phyloP scores from a whole-genome alignment of 2,113 vertebrate species.

The Tragelaphus scriptus region DNA sequence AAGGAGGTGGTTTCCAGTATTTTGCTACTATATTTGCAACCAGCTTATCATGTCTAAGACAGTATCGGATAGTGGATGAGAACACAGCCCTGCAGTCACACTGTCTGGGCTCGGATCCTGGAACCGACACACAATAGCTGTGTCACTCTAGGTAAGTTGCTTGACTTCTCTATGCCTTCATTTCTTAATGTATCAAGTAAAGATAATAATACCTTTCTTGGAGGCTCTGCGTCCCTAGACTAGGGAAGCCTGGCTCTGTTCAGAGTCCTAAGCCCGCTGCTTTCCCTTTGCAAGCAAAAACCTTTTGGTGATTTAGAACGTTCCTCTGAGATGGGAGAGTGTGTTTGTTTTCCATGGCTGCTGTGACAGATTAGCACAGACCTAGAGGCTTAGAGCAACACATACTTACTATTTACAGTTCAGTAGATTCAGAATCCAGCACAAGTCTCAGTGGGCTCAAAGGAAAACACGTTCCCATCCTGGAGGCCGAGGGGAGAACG shows the following conservation, averaged over 20 bases:
- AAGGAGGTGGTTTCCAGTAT: not conserved
- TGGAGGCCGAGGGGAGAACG: accelerated
- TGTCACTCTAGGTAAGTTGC: not conserved
- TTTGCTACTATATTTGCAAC: not conserved
- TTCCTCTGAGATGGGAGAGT: not conserved
- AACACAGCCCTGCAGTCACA: not conserved
- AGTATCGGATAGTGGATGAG: not conserved
- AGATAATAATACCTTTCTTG: not conserved
- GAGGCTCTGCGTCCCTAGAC: not conserved
- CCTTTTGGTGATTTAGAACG: accelerated
- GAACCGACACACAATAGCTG: not conserved
- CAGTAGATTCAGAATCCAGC: not conserved
- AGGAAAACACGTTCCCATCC: not conserved
- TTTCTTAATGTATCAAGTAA: not conserved
- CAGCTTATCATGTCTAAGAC: not conserved
- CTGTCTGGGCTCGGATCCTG: accelerated
- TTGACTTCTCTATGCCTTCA: not conserved
- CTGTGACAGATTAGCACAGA: not conserved
- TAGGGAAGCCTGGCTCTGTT: not conserved
- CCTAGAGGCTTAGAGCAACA: not conserved
- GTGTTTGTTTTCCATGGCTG: not conserved
- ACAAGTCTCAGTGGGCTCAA: accelerated
- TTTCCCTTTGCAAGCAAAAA: no score
- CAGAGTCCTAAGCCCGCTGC: not conserved
- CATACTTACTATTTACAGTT: not conserved